Evolutionary conservation across 2,888 invertebrate genomes (phyloP), one percentile per base, ranked within the genome.

Genomic region (Druceiella hillmani): DNA sequence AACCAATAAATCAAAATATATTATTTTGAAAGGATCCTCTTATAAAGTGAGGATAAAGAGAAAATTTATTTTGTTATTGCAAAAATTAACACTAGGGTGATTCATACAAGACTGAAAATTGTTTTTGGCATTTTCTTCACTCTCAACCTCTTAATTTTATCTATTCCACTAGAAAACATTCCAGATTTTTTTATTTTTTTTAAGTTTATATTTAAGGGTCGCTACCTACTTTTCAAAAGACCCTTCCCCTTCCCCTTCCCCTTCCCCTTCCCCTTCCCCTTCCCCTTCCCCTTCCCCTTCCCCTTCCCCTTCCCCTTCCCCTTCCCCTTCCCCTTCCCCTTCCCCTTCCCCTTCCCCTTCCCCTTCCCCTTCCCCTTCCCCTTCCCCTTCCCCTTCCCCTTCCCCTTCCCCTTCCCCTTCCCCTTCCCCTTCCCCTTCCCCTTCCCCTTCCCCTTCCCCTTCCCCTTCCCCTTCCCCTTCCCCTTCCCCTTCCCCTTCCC

Each of bases 251-350:
- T 34, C 34, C 14, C 26, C 26, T 34, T 34, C 34, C 20, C 26
- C 26, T 34, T 34, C 34, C 26, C 26, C 15, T 34, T 34, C 26
- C 20, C 34, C 26, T 34, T 34, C 34, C 20, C 26, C 26, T 34
- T 34, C 34, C 26, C 26, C 26, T 34, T 34, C 34, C 26, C 26
- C 15, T 34, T 34, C 43, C 40, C 44, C 32, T 45, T 43, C 43
- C 40, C 43, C 37, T 45, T 43, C 43, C 40, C 44, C 37, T 45
- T 43, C 43, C 40, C 43, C 37, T 45, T 43, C 43, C 40, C 43
- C 37, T 45, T 45, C 44, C 40, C 43, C 37, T 45, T 45, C 43
- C 40, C 43, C 37, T 45, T 45, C 44, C 40, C 43, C 37, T 45
- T 45, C 43, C 40, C 44, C 37, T 45, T 45, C 43, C 40, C 43